Percentiles rank a stretch among this genome's conserved stretches.
These are phyloP conservation scores for Ichneumoninae sp. DNA, from an alignment of 2,888 invertebrate species.

Conservation along the genomic window DNA sequence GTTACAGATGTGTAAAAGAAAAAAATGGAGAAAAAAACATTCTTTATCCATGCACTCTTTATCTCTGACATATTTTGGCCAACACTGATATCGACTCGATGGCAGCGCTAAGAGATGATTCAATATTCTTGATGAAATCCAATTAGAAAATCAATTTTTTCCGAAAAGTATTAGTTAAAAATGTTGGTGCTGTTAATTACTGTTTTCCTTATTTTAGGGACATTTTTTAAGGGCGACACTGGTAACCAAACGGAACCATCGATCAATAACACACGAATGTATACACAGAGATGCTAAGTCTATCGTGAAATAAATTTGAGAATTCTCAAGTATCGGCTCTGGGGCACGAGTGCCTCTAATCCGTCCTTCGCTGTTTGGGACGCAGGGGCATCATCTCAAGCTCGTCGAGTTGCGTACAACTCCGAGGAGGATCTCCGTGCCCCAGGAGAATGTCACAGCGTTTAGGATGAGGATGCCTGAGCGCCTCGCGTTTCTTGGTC, in stretches of 20 bases:
- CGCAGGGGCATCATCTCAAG: constrained; percentile 73
- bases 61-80: neutral
- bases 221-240: neutral
- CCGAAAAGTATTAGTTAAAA: neutral
- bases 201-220: neutral
- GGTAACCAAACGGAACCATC: neutral
- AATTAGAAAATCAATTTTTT: no score
- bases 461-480: constrained; percentile 42
- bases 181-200: neutral
- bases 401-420: constrained; percentile 23
- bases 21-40: neutral
- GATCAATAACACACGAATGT: constrained; percentile 1
- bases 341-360: constrained; percentile 76
- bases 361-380: constrained; percentile 72
- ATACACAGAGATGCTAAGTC: neutral
- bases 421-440: constrained; percentile 24
- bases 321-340: constrained; percentile 57
- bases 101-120: neutral
- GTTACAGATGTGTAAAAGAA: neutral
- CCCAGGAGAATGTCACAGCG: constrained; percentile 49
- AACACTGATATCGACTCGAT: neutral
- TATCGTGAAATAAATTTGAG: constrained; percentile 61
- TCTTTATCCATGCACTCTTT: neutral
- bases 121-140: no score
- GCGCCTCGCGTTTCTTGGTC: constrained; percentile 5